Conservation (phyloP, 1,140 invertebrate genomes). For the Ceratina calcarata region DNA sequence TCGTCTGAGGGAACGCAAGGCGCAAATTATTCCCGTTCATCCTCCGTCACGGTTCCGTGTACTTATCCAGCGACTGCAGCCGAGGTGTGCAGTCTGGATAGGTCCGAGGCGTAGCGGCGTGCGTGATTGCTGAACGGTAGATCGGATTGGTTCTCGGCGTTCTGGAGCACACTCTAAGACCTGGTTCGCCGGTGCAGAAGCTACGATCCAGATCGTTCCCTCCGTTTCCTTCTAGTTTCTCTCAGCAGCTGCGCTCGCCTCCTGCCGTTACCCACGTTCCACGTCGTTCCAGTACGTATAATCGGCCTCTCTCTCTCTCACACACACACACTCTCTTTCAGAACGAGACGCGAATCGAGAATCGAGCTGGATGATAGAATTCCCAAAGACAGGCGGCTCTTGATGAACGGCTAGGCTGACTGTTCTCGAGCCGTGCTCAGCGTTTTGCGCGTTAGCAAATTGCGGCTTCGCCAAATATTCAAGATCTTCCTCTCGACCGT, state of each 20-base stretch:
- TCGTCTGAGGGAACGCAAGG: slow-evolving; percentile 20
- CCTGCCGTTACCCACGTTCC: slow-evolving; percentile 30
- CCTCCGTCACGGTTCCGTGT: neutral
- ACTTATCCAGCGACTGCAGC: slow-evolving; percentile 14
- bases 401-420: neutral
- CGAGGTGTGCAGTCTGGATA: neutral
- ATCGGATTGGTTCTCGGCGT: slow-evolving; percentile 33
- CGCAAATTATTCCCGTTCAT: slow-evolving; percentile 39
- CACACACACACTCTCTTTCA: neutral
- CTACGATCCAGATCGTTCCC: slow-evolving; percentile 32
- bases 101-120: neutral
- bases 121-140: slow-evolving; percentile 43
- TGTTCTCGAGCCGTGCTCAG: neutral
- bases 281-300: neutral
- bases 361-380: slow-evolving; percentile 10
- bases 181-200: slow-evolving; percentile 2
- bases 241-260: slow-evolving; percentile 28
- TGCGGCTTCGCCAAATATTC: too few relatives aligned
- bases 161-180: slow-evolving; percentile 29
- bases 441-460: neutral
- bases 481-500: too few relatives aligned
- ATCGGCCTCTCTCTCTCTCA: neutral
- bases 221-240: neutral
- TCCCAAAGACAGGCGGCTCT: slow-evolving; percentile 7
- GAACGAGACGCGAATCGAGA: slow-evolving; percentile 18